A percentile compares a stretch with the other conserved stretches of the same genome.
Evolutionary conservation across 2,113 vertebrate species (phyloP).

Genomic region (Eolophus roseicapilla): DNA sequence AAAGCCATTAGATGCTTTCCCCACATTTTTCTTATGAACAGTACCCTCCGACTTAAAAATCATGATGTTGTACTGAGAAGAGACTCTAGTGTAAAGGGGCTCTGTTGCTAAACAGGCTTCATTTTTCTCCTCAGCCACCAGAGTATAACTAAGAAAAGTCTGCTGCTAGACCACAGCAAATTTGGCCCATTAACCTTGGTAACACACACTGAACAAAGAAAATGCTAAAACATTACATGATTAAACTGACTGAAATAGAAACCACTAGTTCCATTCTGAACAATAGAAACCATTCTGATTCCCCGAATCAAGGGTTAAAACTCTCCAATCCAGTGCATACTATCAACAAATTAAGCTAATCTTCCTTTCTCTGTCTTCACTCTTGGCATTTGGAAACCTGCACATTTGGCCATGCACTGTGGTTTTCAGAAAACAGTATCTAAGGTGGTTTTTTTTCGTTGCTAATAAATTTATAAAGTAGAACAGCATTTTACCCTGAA

Average conservation of each 20-base stretch:
- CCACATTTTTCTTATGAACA: not conserved
- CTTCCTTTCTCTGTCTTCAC: not conserved
- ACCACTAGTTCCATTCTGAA: not conserved
- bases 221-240: not conserved
- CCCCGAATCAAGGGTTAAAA: not conserved
- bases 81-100: not conserved
- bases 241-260: not conserved
- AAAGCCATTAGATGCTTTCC: not conserved
- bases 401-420: rapidly evolving
- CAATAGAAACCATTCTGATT: not conserved
- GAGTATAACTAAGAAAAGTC: not conserved
- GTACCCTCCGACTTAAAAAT: not conserved
- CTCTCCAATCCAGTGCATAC: not conserved
- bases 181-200: not conserved
- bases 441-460: not conserved
- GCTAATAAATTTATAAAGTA: not conserved
- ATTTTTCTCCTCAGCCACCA: not conserved
- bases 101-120: not conserved
- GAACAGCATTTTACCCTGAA: not conserved
- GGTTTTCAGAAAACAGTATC: not conserved
- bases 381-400: not conserved
- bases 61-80: not conserved
- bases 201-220: not conserved
- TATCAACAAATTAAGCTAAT: not conserved
- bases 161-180: not conserved